A percentile compares a stretch with the other conserved stretches of the same genome.
These are phyloP conservation scores for Brachyopa scutellaris DNA, from an alignment of 2,888 invertebrate species.

Conservation along the genomic window DNA sequence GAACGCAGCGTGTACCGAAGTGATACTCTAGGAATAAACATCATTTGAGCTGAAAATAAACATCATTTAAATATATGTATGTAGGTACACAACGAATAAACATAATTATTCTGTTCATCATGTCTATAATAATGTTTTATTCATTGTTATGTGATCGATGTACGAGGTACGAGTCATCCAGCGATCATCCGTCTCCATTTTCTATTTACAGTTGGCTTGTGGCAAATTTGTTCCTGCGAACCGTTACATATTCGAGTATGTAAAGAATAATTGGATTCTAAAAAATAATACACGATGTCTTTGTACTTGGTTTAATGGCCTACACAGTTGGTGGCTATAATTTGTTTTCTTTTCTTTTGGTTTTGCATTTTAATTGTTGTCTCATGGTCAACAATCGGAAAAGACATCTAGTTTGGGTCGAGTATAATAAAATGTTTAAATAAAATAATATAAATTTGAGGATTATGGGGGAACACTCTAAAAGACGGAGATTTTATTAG, in stretches of 20 bases:
- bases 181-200: neutral
- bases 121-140: slow-evolving; percentile 41
- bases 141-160: slow-evolving; percentile 56
- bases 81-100: too few species aligned
- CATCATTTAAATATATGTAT: slow-evolving; percentile 48
- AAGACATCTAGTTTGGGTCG: slow-evolving; percentile 12
- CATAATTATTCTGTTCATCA: slow-evolving; percentile 55
- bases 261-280: too few species aligned
- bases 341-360: neutral
- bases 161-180: slow-evolving; percentile 1
- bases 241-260: too few species aligned
- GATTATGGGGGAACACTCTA: neutral
- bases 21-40: slow-evolving; percentile 42
- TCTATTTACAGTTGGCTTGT: slow-evolving; percentile 9
- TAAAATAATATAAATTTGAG: neutral
- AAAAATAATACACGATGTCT: slow-evolving; percentile 30
- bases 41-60: slow-evolving; percentile 53
- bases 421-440: neutral
- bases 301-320: slow-evolving; percentile 1
- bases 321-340: slow-evolving; percentile 49
- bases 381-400: slow-evolving; percentile 10
- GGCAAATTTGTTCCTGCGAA: slow-evolving; percentile 1
- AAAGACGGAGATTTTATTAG: neutral
- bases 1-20: slow-evolving; percentile 26
- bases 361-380: slow-evolving; percentile 26